phyloP scores from a whole-genome alignment of 23 tunicate species.

The Botrylloides violaceus region DNA sequence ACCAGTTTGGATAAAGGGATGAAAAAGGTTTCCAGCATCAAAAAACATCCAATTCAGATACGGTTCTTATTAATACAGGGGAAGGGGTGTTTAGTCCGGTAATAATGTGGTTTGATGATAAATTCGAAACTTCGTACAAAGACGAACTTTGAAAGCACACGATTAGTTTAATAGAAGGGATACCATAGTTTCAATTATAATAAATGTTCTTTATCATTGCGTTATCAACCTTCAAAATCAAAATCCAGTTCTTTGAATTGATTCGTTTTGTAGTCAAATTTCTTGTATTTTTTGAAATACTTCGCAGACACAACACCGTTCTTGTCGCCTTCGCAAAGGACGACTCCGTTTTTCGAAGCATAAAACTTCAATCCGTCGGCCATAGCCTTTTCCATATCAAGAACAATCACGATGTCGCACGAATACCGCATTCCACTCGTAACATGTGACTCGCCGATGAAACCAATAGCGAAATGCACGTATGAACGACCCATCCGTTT shows the following conservation, averaged over 20 bases:
- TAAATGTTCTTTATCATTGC: too few species aligned
- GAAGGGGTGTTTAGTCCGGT: too few species aligned
- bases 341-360: constrained; percentile 40
- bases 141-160: too few species aligned
- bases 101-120: too few species aligned
- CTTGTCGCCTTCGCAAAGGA: constrained; percentile 54
- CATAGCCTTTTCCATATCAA: constrained; percentile 54
- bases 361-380: constrained; percentile 65
- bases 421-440: constrained; percentile 61
- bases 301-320: constrained; percentile 56
- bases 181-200: too few species aligned
- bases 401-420: constrained; percentile 34
- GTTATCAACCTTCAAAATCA: neutral
- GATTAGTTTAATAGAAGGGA: too few species aligned
- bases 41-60: too few species aligned
- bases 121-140: too few species aligned
- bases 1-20: too few species aligned
- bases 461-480: constrained; percentile 64
- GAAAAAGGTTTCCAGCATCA: too few species aligned
- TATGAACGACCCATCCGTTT: constrained; percentile 50
- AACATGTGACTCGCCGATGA: constrained; percentile 39
- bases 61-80: too few species aligned
- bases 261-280: neutral
- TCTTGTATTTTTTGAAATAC: constrained; percentile 24
- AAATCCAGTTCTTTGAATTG: neutral